Conservation (phyloP, 2,797 vertebrate species). For the Pipistrellus pygmaeus region DNA sequence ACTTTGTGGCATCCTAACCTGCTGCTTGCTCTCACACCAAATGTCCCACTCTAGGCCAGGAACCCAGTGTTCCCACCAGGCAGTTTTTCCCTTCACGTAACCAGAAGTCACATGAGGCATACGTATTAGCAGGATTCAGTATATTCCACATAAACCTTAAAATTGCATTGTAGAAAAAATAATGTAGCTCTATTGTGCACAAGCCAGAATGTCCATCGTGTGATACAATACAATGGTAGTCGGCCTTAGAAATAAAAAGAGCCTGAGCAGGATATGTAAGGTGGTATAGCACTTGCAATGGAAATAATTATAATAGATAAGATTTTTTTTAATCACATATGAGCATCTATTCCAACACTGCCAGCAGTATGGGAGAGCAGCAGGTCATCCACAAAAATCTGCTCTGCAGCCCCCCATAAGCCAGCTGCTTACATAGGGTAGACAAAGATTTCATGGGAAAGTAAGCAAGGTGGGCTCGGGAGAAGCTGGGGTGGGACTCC, state of each 20-base stretch:
- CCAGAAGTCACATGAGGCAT: conserved; percentile 37
- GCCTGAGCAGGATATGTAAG: neutral
- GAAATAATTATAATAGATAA: neutral
- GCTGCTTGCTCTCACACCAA: conserved; percentile 23
- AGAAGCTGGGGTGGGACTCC: too few species aligned
- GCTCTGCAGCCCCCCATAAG: too few species aligned
- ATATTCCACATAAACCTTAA: conserved; percentile 33
- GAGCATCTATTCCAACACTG: too few species aligned
- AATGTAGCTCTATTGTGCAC: neutral
- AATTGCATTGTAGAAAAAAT: conserved; percentile 20
- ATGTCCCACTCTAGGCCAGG: neutral
- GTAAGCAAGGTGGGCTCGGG: too few species aligned
- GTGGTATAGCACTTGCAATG: neutral
- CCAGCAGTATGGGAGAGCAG: too few species aligned
- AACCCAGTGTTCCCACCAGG: conserved; percentile 57
- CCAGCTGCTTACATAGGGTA: too few species aligned
- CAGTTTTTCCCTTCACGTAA: neutral
- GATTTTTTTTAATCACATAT: neutral
- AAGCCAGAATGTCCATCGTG: neutral
- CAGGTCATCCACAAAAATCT: too few species aligned
- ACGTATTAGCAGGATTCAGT: conserved; percentile 62
- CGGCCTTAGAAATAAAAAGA: neutral
- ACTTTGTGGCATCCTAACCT: conserved; percentile 1
- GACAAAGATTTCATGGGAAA: too few species aligned
- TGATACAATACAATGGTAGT: neutral